Percentiles rank a stretch among this genome's conserved stretches.
Conservation (phyloP, 1,140 invertebrate species). For the Diprion similis region DNA sequence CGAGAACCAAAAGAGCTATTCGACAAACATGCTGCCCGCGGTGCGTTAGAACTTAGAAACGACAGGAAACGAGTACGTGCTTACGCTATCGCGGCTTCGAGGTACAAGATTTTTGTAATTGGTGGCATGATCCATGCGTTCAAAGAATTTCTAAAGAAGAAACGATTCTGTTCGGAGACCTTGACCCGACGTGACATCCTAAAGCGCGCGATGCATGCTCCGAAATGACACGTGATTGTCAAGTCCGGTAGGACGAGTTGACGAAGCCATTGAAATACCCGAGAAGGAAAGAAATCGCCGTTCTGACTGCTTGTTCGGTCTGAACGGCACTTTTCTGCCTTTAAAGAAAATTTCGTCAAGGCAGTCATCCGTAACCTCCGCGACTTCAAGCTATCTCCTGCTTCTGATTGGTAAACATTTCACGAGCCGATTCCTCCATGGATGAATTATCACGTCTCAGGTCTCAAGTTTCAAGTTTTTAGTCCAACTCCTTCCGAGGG, state of each 20-base stretch:
- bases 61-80: slow-evolving; percentile 1
- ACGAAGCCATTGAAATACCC: no score
- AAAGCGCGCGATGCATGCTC: no score
- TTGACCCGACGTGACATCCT: neutral
- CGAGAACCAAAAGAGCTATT: neutral
- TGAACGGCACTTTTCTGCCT: no score
- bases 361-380: neutral
- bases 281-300: no score
- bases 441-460: no score
- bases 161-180: neutral
- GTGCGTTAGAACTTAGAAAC: neutral
- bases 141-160: no score
- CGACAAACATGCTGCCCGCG: neutral
- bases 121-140: neutral
- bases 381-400: neutral
- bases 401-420: neutral
- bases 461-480: no score
- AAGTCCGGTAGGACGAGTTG: no score
- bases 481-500: no score
- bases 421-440: neutral
- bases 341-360: neutral
- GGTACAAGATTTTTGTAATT: neutral
- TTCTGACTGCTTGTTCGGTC: no score
- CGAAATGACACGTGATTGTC: no score
- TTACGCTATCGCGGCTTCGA: neutral